Base-by-base conservation (phyloP, 2,113 vertebrate species). In the Balaenoptera acutorostrata region DNA sequence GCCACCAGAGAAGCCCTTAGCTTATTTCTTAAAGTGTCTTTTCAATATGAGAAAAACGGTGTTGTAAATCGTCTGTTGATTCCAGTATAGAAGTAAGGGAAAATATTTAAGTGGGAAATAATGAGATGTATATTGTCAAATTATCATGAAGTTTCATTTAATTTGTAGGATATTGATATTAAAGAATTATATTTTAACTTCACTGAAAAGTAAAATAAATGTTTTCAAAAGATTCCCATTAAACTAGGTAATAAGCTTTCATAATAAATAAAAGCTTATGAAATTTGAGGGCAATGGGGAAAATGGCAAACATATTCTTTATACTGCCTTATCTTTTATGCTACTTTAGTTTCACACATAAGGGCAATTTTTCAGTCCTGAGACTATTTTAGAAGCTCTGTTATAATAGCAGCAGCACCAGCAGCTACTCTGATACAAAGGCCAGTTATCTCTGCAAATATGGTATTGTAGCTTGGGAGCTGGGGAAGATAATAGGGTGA, bases 161-260 rank as follows among this genome's bases (percentile, higher is more conserved):
- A 49, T 82, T 88, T 88, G 8, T 71, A 27, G 80, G 57, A 77
- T 89, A 77, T 17, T 95, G 25, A 69, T 86, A 49, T 94, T 93
- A 85, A 94, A 63, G 29, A 93, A 72, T 89, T 92, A 75, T 75
- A 41, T 93, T 87, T 83, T 68, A 94, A 59, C 6, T 84, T 74
- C 39, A 29, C 12, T 83, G 61, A 66, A 71, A 94, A 88, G 15
- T 61, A 68, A 83, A 81, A 84, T 66, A 17, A 89, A 84, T n/a
- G 2, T 36, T 86, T 95, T 94, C 29, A 86, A 85, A 31, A 69
- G 61, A 23, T 80, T 55, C 5, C 52, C 63, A 21, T 91, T 90
- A 80, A 78, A 75, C 78, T 90, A 84, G 44, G 17, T 86, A 87
- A 72, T 80, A 86, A 57, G n/a, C 5, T 17, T 87, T 87, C 29